Percentiles rank a stretch among this genome's conserved stretches.
These are phyloP conservation scores for Tympanuchus pallidicinctus DNA, from an alignment of 2,113 vertebrate species.

Conservation along the genomic window DNA sequence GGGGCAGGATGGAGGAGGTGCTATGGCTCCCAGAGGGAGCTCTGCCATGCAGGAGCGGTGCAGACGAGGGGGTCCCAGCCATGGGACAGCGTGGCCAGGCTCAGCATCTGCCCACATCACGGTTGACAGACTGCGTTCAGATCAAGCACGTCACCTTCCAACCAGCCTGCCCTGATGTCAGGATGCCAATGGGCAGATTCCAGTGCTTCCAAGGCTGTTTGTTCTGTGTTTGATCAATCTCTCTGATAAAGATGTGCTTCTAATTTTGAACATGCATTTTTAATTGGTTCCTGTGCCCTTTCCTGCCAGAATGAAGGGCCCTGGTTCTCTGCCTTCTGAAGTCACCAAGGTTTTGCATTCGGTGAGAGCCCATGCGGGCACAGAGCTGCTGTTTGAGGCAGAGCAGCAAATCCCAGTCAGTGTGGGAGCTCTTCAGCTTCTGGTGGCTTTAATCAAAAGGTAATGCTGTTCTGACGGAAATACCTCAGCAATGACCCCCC, in stretches of 20 bases:
- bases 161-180: not conserved
- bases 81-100: too few relatives aligned
- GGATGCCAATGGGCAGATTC: not conserved
- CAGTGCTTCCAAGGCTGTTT: accelerated
- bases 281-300: accelerated
- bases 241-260: not conserved
- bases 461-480: too few relatives aligned
- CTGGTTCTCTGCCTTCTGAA: not conserved
- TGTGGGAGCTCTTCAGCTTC: not conserved
- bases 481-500: accelerated
- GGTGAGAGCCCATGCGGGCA: accelerated
- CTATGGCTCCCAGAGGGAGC: not conserved
- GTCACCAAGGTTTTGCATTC: accelerated
- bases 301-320: not conserved
- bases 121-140: not conserved
- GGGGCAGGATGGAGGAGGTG: accelerated
- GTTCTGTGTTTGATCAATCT: not conserved
- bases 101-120: not conserved
- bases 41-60: not conserved
- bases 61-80: too few relatives aligned
- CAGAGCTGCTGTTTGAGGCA: not conserved
- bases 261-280: not conserved
- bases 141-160: not conserved
- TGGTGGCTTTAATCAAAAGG: not conserved
- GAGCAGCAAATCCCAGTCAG: not conserved